A percentile compares a stretch with the other conserved stretches of the same genome.
These are phyloP conservation scores for Neoarius graeffei DNA, from an alignment of 2,113 vertebrate genomes.

Conservation along the genomic window DNA sequence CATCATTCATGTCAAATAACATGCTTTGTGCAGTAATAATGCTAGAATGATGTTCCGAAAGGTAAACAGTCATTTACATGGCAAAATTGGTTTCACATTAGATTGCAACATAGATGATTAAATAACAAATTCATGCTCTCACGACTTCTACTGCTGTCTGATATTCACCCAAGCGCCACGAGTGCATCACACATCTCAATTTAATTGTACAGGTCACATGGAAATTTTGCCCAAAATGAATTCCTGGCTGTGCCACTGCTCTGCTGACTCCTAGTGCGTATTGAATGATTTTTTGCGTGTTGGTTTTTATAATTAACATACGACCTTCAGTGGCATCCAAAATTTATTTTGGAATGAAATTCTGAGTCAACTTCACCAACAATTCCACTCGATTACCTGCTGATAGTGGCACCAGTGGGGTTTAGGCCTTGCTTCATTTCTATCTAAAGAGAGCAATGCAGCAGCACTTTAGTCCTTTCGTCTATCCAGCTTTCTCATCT, in stretches of 20 bases:
- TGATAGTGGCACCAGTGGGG: too few relatives aligned
- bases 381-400: too few relatives aligned
- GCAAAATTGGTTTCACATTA: not conserved
- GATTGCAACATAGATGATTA: not conserved
- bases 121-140: not conserved
- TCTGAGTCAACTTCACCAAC: not conserved
- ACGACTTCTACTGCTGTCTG: not conserved
- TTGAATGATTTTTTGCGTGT: too few relatives aligned
- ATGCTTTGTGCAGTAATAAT: not conserved
- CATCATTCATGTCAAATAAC: too few relatives aligned
- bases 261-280: not conserved
- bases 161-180: not conserved
- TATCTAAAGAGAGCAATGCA: not conserved
- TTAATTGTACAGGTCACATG: not conserved
- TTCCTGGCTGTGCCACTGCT: not conserved
- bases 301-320: too few relatives aligned
- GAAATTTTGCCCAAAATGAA: not conserved
- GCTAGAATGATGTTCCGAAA: not conserved
- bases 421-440: not conserved
- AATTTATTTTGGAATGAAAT: not conserved
- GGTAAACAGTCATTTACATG: not conserved
- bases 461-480: not conserved
- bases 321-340: too few relatives aligned
- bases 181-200: too few relatives aligned
- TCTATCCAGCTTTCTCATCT: not conserved